Evolutionary conservation across 2,113 vertebrate genomes (phyloP), one percentile per base, ranked within the genome.

Genomic region (Sminthopsis crassicaudata): DNA sequence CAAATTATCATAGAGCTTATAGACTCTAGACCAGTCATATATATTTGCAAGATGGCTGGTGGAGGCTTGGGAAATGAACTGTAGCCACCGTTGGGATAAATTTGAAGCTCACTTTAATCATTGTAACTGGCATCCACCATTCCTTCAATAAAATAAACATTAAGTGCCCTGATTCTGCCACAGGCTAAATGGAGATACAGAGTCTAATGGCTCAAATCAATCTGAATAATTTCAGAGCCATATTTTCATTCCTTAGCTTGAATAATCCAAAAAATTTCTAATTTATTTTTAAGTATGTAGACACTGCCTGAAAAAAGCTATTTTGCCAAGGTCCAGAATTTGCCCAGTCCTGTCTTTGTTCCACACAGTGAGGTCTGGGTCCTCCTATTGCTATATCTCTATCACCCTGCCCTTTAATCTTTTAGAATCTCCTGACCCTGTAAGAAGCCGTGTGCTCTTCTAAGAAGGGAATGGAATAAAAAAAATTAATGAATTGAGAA

Each of bases 401-500:
- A 36, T 36, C 48, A 8, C 4, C 57, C 48, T n/a, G 5, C 46
- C 89, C 26, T 48, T 9, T 36, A 1, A 27, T 42, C 36, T 46
- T 54, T 25, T 19, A 22, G 8, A 0, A 2, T 60, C 24, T 90
- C 54, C 91, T 90, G 53, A 50, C 88, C 53, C 91, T 50, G 48
- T 26, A 27, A 3, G 60, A 95, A 30, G 25, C 89, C 50, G 22
- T 50, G 53, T 89, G 67, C 50, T 91, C 92, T 90, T 55, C 67
- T 89, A 46, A n/a, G 91, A n/a, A 93, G 55, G 46, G 0, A 0
- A 23, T 24, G 55, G 24, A 90, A 76, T 89, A 93, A 55, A 92
- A 92, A 96, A 93, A 97, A 7, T 91, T 57, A 53, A 89, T 91
- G 91, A 94, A 96, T 42, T 67, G 94, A 97, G 54, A 57, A 93